Evolutionary conservation across 1,140 invertebrate genomes (phyloP), one percentile per base, ranked within the genome.

Genomic region (Lineus longissimus): DNA sequence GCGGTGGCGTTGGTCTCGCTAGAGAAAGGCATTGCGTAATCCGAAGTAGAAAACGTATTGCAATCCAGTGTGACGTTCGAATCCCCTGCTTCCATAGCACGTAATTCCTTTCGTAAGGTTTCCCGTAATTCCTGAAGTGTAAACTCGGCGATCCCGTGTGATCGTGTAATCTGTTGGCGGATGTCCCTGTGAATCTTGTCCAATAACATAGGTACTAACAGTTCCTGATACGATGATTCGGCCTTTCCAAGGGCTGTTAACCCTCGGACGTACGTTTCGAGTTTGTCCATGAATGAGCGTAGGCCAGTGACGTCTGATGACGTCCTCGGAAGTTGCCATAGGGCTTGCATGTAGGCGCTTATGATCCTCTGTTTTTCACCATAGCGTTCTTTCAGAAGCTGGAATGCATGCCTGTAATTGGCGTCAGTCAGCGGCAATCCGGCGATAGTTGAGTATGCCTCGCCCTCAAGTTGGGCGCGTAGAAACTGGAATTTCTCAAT

Each of bases 401-500:
- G 6, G 6, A 22, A 22, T 4, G 47, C 47, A 7, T 51, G 4
- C 4, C 4, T 4, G 47, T 51, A 51, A 51, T 51, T 51, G 4
- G n/a, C 25, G 4, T 19, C 47, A 9, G 47, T 51, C 4, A 51
- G 47, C 47, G n/a, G 47, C n/a, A 51, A 51, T 51, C 47, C 47
- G 9, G 47, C n/a, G 47, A 51, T 51, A 7, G 47, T n/a, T 22
- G 47, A 4, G 25, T 7, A n/a, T 4, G 47, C n/a, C 4, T 51
- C 47, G n/a, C 47, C 47, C n/a, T 51, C 47, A 6, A 51, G 25
- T 6, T 51, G 47, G 4, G 6, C n/a, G n/a, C 47, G 47, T 7
- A 51, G 25, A 51, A 7, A 51, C 6, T 4, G n/a, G 47, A 51
- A 51, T 51, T 51, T 51, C n/a, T 51, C 47, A n/a, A 51, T 51